These are phyloP conservation scores for Acanthurus leucopareius DNA, from an alignment of 2,797 vertebrate genomes.

Conservation along the genomic window DNA sequence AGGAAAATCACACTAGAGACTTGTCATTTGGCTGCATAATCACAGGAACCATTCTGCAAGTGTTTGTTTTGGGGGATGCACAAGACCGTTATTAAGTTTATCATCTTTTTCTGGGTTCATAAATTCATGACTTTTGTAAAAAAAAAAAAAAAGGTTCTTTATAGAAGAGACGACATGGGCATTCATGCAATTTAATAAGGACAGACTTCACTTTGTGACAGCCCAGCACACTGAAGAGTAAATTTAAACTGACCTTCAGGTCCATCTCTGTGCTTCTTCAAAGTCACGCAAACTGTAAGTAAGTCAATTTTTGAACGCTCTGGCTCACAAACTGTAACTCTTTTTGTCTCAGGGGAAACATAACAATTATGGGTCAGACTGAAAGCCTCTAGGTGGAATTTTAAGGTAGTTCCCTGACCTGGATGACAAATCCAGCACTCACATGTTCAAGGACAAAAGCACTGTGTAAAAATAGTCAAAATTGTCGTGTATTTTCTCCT, in stretches of 20 bases:
- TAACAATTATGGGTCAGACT: conserved; percentile 47
- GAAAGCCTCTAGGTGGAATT: conserved; percentile 18
- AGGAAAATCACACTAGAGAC: not conserved
- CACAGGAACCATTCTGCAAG: not conserved
- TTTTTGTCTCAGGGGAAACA: conserved; percentile 20
- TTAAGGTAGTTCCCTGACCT: conserved; percentile 31
- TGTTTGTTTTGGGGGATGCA: not conserved
- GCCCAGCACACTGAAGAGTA: not conserved
- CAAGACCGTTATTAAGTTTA: not conserved
- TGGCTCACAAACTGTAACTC: conserved; percentile 29
- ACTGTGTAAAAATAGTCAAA: not conserved
- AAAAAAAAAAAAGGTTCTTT: not conserved
- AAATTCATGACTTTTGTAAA: not conserved
- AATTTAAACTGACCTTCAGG: conserved; percentile 11
- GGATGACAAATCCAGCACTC: conserved; percentile 18
- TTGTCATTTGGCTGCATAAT: not conserved
- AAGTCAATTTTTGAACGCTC: conserved; percentile 3
- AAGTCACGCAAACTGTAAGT: conserved; percentile 40
- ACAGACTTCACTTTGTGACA: not conserved
- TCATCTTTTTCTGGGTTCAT: not conserved
- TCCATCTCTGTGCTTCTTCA: conserved; percentile 30
- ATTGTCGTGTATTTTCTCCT: not conserved
- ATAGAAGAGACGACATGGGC: not conserved
- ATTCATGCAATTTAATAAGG: not conserved
- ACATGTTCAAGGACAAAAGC: not conserved